Percentiles rank a stretch among this genome's conserved stretches.
phyloP scores from a whole-genome alignment of 2,113 vertebrate species.

The Myodes glareolus region DNA sequence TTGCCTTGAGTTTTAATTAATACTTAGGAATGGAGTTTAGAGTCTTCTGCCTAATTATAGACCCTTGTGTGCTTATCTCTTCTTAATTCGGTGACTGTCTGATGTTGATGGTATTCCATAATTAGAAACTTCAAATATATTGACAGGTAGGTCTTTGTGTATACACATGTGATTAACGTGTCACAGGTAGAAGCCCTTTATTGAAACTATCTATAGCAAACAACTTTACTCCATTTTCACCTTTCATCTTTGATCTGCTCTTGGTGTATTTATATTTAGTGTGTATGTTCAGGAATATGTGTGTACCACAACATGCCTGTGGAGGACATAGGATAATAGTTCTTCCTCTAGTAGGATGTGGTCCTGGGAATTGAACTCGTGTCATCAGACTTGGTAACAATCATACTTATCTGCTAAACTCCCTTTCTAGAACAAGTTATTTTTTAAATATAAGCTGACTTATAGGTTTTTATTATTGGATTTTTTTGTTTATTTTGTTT shows the following conservation, averaged over 20 bases:
- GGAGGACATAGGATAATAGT: neutral
- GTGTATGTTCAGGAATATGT: neutral
- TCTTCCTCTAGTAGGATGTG: neutral
- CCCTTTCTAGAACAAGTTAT: neutral
- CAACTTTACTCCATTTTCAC: neutral
- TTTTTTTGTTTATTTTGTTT: conserved; percentile 3
- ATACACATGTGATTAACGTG: neutral
- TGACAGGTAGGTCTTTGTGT: neutral
- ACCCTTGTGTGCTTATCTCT: neutral
- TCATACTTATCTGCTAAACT: neutral
- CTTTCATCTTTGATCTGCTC: neutral
- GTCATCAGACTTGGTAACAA: neutral
- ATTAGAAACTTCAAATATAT: neutral
- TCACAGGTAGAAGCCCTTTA: neutral
- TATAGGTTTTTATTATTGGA: neutral
- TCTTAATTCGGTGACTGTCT: neutral
- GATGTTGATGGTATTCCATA: neutral
- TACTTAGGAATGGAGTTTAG: neutral
- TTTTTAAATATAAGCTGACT: neutral
- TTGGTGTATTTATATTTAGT: neutral
- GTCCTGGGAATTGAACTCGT: neutral
- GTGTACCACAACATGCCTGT: neutral
- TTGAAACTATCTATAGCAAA: neutral
- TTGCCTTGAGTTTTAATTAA: neutral
- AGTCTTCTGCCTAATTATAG: neutral